A percentile compares a stretch with the other conserved stretches of the same genome.
Evolutionary conservation across 2,797 vertebrate genomes (phyloP).

Genomic region (Propithecus deckenii): DNA sequence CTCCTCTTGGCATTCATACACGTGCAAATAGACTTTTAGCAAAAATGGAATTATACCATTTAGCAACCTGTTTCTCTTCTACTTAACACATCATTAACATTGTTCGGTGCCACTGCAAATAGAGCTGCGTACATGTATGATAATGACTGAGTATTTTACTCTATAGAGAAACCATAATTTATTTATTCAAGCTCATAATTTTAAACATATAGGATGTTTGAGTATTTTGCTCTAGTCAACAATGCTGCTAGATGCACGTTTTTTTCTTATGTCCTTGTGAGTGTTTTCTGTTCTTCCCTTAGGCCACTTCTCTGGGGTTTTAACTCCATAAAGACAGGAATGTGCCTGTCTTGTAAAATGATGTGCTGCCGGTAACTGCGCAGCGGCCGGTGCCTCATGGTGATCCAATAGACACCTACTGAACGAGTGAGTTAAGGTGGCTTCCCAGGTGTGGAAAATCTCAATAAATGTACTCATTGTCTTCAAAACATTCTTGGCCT

Average conservation of each 20-base stretch:
- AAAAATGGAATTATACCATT: neutral
- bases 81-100: neutral
- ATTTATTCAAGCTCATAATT: neutral
- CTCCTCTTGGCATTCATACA: neutral
- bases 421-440: neutral
- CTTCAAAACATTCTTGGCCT: neutral
- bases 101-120: neutral
- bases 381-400: fast-evolving
- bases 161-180: neutral
- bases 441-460: neutral
- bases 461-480: fast-evolving
- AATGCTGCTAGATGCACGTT: neutral
- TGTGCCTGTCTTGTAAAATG: fast-evolving
- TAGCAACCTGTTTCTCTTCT: neutral
- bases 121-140: neutral
- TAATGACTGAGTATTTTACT: neutral
- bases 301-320: too few species aligned
- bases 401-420: neutral
- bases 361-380: fast-evolving
- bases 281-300: fast-evolving
- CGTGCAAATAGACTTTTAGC: neutral
- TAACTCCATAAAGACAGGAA: neutral
- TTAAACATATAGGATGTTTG: neutral
- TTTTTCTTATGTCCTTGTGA: neutral
- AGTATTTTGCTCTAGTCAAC: neutral